Evolutionary conservation across 2,113 vertebrate species (phyloP), one percentile per base, ranked within the genome.

Genomic region (Mustela nigripes): DNA sequence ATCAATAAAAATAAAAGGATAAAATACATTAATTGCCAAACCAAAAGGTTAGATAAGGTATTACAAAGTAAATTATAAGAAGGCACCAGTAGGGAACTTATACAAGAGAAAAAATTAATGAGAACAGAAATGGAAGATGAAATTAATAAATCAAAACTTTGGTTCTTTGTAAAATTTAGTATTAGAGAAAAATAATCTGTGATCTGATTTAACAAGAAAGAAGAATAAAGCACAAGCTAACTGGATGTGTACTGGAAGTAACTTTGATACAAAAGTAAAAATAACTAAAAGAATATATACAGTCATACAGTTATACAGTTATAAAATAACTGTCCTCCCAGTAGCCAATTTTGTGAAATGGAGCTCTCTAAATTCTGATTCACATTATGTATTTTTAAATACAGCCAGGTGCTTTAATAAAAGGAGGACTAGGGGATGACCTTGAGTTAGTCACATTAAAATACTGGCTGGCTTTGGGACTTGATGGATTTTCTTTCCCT

Each of bases 301-400:
- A 56, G 53, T 56, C 18, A 56, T 18, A 56, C 53, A 56, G 53
- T 53, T 53, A 53, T 4, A 53, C 15, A 53, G 53, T 56, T 56
- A 56, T 56, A 56, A 56, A 56, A 56, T 56, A 56, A 56, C 5
- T 56, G 24, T 36, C 48, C 3, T 81, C 31, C n/a, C 39, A 76
- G 22, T 88, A 88, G 7, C 16, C 31, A 60, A 5, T 74, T 91
- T 89, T 74, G 10, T 85, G 36, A 74, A 81, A 62, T 92, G 71
- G 28, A 71, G 50, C 1, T 88, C 82, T 88, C 58, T 58, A 94
- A 63, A 76, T 88, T 88, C 24, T 63, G 73, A 86, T 56, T 48
- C n/a, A 94, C 18, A 58, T 42, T 81, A 16, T 73, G n/a, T 83
- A 48, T 11, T 45, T 94, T 92, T 79, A 92, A 88, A 88, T 94